phyloP scores from a whole-genome alignment of 2,797 vertebrate genomes.

The Acanthurus tractus region DNA sequence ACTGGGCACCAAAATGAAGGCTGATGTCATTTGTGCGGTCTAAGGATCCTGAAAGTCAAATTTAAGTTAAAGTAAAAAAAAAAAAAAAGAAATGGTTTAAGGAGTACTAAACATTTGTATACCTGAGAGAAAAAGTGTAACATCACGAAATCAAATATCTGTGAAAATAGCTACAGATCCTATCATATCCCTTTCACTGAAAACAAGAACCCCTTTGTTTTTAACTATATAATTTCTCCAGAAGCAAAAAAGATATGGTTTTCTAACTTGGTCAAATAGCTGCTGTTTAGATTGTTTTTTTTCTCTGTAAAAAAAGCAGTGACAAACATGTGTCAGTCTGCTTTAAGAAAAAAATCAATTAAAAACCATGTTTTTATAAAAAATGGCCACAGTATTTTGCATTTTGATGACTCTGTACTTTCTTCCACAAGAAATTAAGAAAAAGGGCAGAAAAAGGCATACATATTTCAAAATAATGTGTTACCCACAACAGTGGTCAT shows the following conservation, averaged over 20 bases:
- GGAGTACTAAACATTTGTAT: slow-evolving; percentile 80
- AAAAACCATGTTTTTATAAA: slow-evolving; percentile 67
- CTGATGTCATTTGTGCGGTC: slow-evolving; percentile 78
- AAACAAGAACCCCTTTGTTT: slow-evolving; percentile 47
- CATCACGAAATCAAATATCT: slow-evolving; percentile 72
- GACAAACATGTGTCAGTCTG: slow-evolving; percentile 77
- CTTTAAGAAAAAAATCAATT: slow-evolving; percentile 63
- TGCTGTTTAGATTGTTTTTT: slow-evolving; percentile 56
- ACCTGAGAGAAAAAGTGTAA: slow-evolving; percentile 55
- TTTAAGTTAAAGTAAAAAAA: slow-evolving; percentile 58
- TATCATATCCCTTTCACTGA: slow-evolving; percentile 66
- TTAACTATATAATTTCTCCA: slow-evolving; percentile 48
- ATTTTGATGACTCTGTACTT: slow-evolving; percentile 74
- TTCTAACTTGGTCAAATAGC: slow-evolving; percentile 46
- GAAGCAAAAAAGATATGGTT: slow-evolving; percentile 56
- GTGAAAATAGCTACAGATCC: slow-evolving; percentile 63
- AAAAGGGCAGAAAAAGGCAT: slow-evolving; percentile 36
- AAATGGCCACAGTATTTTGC: slow-evolving; percentile 62
- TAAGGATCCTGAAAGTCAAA: slow-evolving; percentile 69
- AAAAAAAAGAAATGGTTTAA: slow-evolving; percentile 71
- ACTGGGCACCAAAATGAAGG: slow-evolving; percentile 52
- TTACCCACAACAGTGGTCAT: slow-evolving; percentile 55
- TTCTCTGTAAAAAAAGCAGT: slow-evolving; percentile 62
- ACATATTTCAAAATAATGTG: slow-evolving; percentile 14
- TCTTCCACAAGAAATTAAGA: slow-evolving; percentile 61